phyloP scores from a whole-genome alignment of 1,140 invertebrate genomes.

The Anastrepha ludens region DNA sequence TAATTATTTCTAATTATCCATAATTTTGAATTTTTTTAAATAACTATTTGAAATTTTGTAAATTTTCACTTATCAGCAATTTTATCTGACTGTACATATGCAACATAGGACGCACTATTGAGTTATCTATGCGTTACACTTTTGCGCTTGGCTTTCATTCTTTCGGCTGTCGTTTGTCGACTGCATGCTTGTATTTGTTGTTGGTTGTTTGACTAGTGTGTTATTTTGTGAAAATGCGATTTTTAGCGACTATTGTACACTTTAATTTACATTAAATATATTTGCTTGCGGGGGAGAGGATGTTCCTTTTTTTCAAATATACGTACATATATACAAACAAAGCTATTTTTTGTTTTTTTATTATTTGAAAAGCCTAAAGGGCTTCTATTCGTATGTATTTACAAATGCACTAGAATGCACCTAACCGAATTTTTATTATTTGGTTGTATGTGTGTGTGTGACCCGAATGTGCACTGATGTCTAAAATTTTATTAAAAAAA shows the following conservation, averaged over 20 bases:
- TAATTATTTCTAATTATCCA: too few relatives aligned
- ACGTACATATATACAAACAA: not conserved
- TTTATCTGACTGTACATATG: too few relatives aligned
- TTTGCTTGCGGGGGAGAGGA: slow-evolving; percentile 20
- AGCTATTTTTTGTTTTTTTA: not conserved
- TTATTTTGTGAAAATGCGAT: slow-evolving; percentile 9
- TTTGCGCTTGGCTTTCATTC: too few relatives aligned
- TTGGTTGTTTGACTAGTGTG: slow-evolving; percentile 46
- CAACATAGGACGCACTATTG: too few relatives aligned
- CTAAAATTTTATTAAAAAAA: slow-evolving; percentile 12
- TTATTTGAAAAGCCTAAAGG: not conserved
- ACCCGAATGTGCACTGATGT: slow-evolving; percentile 46
- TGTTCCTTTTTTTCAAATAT: slow-evolving; percentile 19
- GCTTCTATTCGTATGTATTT: not conserved
- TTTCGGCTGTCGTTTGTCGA: not conserved
- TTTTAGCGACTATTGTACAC: not conserved
- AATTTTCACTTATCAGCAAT: too few relatives aligned
- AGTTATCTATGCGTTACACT: too few relatives aligned
- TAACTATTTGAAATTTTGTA: too few relatives aligned
- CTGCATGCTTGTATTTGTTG: not conserved
- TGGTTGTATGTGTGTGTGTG: slow-evolving; percentile 40
- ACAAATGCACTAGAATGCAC: not conserved
- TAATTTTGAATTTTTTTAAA: too few relatives aligned
- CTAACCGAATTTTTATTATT: slow-evolving; percentile 23
- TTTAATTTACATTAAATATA: not conserved